phyloP scores from a whole-genome alignment of 1,140 invertebrate genomes.

The Mercenaria mercenaria region DNA sequence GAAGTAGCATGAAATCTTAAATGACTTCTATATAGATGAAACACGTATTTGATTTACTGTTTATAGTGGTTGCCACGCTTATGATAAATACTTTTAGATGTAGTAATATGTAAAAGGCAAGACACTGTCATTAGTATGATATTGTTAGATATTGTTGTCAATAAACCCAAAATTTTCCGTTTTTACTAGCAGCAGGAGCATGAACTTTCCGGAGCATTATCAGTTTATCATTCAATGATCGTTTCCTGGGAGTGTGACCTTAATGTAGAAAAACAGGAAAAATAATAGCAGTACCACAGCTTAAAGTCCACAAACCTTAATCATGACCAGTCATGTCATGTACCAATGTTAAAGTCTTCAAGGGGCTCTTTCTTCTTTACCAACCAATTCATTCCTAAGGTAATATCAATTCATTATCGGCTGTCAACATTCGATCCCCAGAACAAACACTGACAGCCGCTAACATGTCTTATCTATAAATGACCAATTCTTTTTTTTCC shows the following conservation, averaged over 20 bases:
- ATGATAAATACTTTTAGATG: too few species aligned
- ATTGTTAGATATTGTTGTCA: too few species aligned
- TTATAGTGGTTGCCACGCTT: too few species aligned
- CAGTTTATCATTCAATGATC: neutral
- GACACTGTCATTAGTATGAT: too few species aligned
- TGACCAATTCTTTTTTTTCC: constrained; percentile 23
- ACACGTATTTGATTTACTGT: too few species aligned
- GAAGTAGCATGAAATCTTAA: too few species aligned
- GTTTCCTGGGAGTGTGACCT: neutral
- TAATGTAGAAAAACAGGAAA: neutral
- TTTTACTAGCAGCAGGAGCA: too few species aligned
- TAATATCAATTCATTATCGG: constrained; percentile 28
- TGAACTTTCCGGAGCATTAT: neutral
- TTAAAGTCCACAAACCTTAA: neutral
- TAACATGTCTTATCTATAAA: constrained; percentile 34
- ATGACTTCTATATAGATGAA: too few species aligned
- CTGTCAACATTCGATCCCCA: constrained; percentile 6
- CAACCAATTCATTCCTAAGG: constrained; percentile 3
- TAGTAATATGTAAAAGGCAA: too few species aligned
- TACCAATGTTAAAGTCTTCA: neutral
- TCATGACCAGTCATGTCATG: neutral
- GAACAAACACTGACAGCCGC: neutral
- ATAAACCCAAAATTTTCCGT: too few species aligned
- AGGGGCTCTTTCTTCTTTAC: neutral
- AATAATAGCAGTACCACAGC: neutral